phyloP scores from a whole-genome alignment of 2,888 invertebrate species.

The Cloeon dipterum region DNA sequence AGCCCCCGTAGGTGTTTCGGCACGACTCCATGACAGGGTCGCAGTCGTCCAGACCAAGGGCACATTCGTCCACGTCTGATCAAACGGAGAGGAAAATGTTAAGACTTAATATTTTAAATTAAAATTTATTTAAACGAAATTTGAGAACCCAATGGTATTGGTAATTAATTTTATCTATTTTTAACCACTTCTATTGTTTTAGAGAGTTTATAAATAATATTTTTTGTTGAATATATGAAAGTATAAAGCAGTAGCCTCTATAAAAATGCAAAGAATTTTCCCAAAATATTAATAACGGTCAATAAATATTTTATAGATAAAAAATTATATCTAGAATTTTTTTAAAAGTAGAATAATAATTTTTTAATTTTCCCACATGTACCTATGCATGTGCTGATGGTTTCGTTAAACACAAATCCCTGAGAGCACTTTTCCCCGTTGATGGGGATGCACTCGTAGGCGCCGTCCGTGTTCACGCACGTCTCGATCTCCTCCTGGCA shows the following conservation, averaged over 20 bases:
- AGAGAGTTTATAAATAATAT: too few species aligned
- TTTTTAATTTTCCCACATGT: too few species aligned
- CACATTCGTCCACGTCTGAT: conserved; percentile 9
- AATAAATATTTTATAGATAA: too few species aligned
- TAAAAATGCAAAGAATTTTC: too few species aligned
- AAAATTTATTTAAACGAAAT: background rate
- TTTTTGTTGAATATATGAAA: too few species aligned
- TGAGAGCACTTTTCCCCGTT: conserved; percentile 26
- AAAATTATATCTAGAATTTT: too few species aligned
- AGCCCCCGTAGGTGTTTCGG: conserved; percentile 16
- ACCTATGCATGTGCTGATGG: conserved; percentile 4
- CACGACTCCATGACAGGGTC: conserved; percentile 13
- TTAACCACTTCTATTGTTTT: background rate
- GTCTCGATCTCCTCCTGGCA: conserved; percentile 15
- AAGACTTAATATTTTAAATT: background rate
- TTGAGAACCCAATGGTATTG: too few species aligned
- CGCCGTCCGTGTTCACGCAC: conserved; percentile 30
- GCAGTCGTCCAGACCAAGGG: conserved; percentile 5
- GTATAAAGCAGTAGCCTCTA: too few species aligned
- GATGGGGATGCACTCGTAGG: conserved; percentile 24
- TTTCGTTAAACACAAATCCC: conserved; percentile 29
- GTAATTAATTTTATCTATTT: background rate
- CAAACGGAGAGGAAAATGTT: too few species aligned
- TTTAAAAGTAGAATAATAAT: too few species aligned
- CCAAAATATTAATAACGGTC: too few species aligned